phyloP scores from a whole-genome alignment of 1,140 invertebrate species.

The Aphelenchoides besseyi region DNA sequence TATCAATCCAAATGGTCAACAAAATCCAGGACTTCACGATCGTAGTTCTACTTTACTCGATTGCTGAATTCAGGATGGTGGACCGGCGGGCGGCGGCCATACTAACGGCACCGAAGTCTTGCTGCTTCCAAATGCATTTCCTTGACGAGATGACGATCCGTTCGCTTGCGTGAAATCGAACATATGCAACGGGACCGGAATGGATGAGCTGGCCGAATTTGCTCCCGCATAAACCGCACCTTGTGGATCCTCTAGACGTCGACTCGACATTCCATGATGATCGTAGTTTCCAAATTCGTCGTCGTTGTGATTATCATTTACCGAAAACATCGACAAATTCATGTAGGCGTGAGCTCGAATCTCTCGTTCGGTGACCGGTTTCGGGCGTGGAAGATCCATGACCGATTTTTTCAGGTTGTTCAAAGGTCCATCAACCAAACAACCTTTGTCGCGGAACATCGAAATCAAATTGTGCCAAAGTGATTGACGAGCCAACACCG shows the following conservation, averaged over 20 bases:
- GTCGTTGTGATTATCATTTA: background rate
- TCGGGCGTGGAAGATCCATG: constrained; percentile 94
- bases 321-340: constrained; percentile 14
- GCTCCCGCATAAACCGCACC: constrained; percentile 37
- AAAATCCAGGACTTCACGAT: background rate
- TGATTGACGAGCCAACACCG: constrained; percentile 91
- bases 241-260: constrained; percentile 44
- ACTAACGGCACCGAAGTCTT: constrained; percentile 8
- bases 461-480: constrained; percentile 96
- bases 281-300: background rate
- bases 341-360: constrained; percentile 68
- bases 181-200: constrained; percentile 52
- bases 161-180: constrained; percentile 17
- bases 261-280: background rate
- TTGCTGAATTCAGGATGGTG: background rate
- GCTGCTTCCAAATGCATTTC: background rate
- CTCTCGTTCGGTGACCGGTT: constrained; percentile 77
- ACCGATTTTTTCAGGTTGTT: constrained; percentile 94
- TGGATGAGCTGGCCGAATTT: constrained; percentile 5
- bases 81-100: constrained; percentile 12
- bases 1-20: background rate
- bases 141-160: background rate
- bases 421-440: constrained; percentile 92
- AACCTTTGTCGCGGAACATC: constrained; percentile 90
- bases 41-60: background rate